phyloP scores from a whole-genome alignment of 2,113 vertebrate genomes.

The Mus spicilegus region DNA sequence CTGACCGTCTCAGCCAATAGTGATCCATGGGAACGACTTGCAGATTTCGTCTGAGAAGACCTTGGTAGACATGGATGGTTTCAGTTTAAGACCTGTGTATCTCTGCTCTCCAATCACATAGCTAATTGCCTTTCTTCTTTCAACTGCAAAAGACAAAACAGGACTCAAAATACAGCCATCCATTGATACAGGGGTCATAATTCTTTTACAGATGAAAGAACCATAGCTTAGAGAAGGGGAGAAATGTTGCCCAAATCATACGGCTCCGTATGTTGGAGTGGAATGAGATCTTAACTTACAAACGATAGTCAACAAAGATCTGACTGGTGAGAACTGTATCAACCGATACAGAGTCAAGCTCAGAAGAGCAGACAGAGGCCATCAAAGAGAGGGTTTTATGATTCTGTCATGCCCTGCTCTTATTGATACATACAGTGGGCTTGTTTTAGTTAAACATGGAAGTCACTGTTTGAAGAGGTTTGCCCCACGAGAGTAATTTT shows the following conservation, averaged over 20 bases:
- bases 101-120: not conserved
- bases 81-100: too few relatives aligned
- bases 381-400: not conserved
- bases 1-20: not conserved
- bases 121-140: not conserved
- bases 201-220: conserved; percentile 23
- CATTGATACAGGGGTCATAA: not conserved
- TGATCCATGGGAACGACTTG: not conserved
- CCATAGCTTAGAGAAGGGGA: not conserved
- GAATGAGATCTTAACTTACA: not conserved
- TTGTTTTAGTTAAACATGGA: not conserved
- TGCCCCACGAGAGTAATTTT: not conserved
- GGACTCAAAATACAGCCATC: not conserved
- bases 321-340: not conserved
- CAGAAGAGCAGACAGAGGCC: not conserved
- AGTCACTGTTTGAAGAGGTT: not conserved
- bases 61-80: not conserved
- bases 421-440: not conserved
- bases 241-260: not conserved
- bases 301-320: not conserved
- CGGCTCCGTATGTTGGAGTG: not conserved
- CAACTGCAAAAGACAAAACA: not conserved
- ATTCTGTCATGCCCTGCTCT: not conserved
- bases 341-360: not conserved
- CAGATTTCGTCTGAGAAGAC: not conserved